phyloP scores from a whole-genome alignment of 2,888 invertebrate species.

The Torymus tubicola region DNA sequence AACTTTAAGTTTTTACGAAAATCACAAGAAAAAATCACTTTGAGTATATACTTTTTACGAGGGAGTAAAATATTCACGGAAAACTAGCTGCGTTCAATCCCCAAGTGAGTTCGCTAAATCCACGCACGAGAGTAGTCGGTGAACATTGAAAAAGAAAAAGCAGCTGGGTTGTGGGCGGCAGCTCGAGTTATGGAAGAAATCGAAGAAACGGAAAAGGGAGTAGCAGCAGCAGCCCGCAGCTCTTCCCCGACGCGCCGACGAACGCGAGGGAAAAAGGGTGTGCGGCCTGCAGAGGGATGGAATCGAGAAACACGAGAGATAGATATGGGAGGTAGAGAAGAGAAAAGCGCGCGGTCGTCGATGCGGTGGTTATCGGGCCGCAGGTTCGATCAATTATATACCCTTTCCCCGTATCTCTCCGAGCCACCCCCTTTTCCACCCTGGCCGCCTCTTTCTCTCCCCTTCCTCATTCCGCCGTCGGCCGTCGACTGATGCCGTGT shows the following conservation, averaged over 20 bases:
- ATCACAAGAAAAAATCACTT: too few species aligned
- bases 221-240: background rate
- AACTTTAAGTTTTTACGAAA: too few species aligned
- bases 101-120: background rate
- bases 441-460: slow-evolving; percentile 6
- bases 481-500: slow-evolving; percentile 22
- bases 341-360: slow-evolving; percentile 57
- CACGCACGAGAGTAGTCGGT: background rate
- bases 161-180: background rate
- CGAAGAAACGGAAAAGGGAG: slow-evolving; percentile 21
- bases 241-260: background rate
- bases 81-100: too few species aligned
- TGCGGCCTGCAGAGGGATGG: slow-evolving; percentile 18
- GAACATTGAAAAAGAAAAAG: slow-evolving; percentile 39
- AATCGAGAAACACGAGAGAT: slow-evolving; percentile 33
- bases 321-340: slow-evolving; percentile 24
- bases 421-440: background rate
- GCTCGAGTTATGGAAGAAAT: slow-evolving; percentile 36
- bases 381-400: slow-evolving; percentile 71
- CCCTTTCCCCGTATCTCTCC: background rate
- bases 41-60: too few species aligned
- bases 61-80: too few species aligned
- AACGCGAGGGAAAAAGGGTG: slow-evolving; percentile 59
- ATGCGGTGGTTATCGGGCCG: slow-evolving; percentile 69
- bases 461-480: background rate